Conservation (phyloP, 2,797 vertebrate species). For the Gymnopithys bicolor region DNA sequence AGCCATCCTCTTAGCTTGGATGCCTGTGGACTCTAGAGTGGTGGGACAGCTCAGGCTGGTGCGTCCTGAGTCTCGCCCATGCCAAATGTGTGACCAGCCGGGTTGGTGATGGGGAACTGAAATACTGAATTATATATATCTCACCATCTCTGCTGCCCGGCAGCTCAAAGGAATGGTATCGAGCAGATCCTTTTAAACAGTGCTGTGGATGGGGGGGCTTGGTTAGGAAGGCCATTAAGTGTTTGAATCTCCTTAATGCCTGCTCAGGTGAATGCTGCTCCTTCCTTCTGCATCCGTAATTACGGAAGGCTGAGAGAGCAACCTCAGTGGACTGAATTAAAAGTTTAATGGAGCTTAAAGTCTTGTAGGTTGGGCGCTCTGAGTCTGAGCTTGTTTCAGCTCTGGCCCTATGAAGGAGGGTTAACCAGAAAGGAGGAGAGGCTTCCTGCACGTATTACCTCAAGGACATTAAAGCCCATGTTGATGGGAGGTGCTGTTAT, state of each 20-base stretch:
- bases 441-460: conserved; percentile 28
- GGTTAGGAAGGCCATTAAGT: conserved; percentile 78
- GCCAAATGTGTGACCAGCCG: not conserved
- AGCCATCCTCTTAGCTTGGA: not conserved
- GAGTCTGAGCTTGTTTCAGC: conserved; percentile 13
- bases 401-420: not conserved
- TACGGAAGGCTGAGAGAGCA: conserved; percentile 51
- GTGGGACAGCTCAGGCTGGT: not conserved
- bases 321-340: conserved; percentile 46
- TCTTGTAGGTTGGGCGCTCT: not conserved
- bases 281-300: conserved; percentile 28
- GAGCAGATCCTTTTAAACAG: conserved; percentile 51
- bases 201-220: conserved; percentile 58
- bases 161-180: conserved; percentile 29
- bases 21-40: not conserved
- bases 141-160: not conserved
- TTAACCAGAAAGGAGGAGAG: conserved; percentile 39
- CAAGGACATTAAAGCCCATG: not conserved
- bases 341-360: conserved; percentile 72
- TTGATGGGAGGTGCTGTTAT: not conserved
- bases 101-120: not conserved
- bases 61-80: not conserved
- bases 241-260: conserved; percentile 52
- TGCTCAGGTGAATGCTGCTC: conserved; percentile 37
- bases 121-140: conserved; percentile 35